Percentiles rank a stretch among this genome's conserved stretches.
Conservation (phyloP, 64 coral and sea anemone species). For the Montipora foliosa region DNA sequence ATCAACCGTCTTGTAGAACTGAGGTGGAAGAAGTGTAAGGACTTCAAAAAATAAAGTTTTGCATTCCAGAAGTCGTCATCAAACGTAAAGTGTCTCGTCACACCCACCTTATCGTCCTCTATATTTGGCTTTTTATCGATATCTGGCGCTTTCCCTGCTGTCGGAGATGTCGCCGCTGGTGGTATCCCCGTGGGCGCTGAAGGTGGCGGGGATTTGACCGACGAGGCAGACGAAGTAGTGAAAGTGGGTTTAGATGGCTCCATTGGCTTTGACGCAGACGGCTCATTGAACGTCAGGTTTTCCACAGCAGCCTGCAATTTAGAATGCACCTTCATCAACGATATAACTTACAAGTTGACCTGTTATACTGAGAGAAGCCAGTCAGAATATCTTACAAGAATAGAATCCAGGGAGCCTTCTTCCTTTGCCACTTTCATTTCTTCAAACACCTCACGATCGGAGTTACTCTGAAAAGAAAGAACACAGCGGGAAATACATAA, state of each 20-base stretch:
- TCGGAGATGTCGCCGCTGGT: constrained; percentile 2
- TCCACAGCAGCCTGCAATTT: constrained; percentile 69
- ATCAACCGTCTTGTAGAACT: too few relatives aligned
- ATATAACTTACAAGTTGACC: too few relatives aligned
- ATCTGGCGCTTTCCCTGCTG: constrained; percentile 19
- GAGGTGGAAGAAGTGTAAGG: too few relatives aligned
- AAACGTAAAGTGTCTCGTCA: too few relatives aligned
- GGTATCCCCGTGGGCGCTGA: neutral
- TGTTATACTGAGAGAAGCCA: too few relatives aligned
- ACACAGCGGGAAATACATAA: neutral
- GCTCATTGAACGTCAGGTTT: constrained; percentile 58
- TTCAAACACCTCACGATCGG: constrained; percentile 92
- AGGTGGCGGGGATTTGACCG: constrained; percentile 1
- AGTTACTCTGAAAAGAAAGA: constrained; percentile 64
- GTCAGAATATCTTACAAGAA: constrained; percentile 65
- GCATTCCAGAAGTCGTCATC: too few relatives aligned
- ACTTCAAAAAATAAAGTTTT: too few relatives aligned
- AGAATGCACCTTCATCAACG: neutral
- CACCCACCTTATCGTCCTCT: constrained; percentile 34
- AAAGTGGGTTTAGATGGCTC: constrained; percentile 35
- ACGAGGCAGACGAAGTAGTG: constrained; percentile 8
- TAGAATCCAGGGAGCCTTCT: constrained; percentile 65
- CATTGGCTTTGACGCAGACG: constrained; percentile 40
- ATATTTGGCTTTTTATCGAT: neutral
- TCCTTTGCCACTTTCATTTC: constrained; percentile 83